phyloP scores from a whole-genome alignment of 1,140 invertebrate genomes.

The Temnothorax nylanderi region DNA sequence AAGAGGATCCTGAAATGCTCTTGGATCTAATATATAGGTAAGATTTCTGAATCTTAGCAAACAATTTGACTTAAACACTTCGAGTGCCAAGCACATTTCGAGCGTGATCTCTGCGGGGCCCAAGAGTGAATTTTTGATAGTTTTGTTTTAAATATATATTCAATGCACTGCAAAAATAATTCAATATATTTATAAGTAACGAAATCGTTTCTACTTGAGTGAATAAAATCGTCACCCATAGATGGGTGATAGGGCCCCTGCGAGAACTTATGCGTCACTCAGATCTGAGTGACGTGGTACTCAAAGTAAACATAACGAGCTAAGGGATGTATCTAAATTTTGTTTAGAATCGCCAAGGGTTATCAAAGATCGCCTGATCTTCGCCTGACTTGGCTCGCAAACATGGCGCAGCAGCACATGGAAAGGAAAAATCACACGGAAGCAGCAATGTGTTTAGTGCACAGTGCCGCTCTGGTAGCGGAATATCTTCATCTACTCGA shows the following conservation, averaged over 20 bases:
- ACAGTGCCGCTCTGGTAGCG: slow-evolving; percentile 96
- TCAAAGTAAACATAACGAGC: not conserved
- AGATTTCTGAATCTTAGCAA: not conserved
- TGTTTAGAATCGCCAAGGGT: slow-evolving; percentile 95
- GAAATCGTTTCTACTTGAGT: no score
- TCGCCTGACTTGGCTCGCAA: slow-evolving; percentile 97
- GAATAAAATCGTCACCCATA: no score
- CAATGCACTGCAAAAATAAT: no score
- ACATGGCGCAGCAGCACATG: slow-evolving; percentile 97
- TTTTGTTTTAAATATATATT: no score
- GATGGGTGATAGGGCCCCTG: no score
- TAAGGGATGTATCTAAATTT: not conserved
- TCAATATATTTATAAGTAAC: no score
- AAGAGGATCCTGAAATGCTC: slow-evolving; percentile 99
- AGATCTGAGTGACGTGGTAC: no score
- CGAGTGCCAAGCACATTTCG: no score
- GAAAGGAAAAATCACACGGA: slow-evolving; percentile 96
- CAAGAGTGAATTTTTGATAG: no score
- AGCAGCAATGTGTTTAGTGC: slow-evolving; percentile 97
- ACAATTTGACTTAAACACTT: not conserved
- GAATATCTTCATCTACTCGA: slow-evolving; percentile 96
- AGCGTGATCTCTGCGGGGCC: no score
- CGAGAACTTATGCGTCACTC: no score
- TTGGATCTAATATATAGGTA: slow-evolving; percentile 97
- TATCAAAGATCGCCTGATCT: slow-evolving; percentile 99